A percentile compares a stretch with the other conserved stretches of the same genome.
phyloP scores from a whole-genome alignment of 1,140 invertebrate genomes.

The Drosophila pachea region DNA sequence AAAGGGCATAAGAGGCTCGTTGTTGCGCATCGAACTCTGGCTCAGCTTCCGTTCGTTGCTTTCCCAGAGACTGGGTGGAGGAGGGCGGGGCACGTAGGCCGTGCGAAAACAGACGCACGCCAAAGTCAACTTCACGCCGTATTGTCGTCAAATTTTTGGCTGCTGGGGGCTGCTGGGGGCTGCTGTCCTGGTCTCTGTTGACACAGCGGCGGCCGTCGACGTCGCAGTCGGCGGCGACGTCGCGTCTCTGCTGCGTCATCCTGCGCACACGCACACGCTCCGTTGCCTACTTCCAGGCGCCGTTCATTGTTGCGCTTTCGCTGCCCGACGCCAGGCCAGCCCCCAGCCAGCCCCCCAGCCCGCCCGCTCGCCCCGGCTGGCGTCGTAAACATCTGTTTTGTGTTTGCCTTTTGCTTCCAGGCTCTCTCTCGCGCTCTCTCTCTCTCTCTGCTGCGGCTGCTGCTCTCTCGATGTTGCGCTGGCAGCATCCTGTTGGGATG shows the following conservation, averaged over 20 bases:
- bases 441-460: constrained; percentile 4
- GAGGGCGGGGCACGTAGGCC: constrained; percentile 15
- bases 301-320: constrained; percentile 73
- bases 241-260: constrained; percentile 29
- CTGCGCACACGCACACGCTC: constrained; percentile 66
- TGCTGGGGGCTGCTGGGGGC: constrained; percentile 30
- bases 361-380: constrained; percentile 3
- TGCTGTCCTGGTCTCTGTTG: constrained; percentile 36
- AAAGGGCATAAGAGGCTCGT: constrained; percentile 29
- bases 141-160: constrained; percentile 37
- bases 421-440: constrained; percentile 7
- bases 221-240: neutral
- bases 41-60: neutral
- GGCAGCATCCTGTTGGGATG: constrained; percentile 44
- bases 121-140: constrained; percentile 53
- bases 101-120: constrained; percentile 58
- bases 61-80: constrained; percentile 17
- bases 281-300: constrained; percentile 69
- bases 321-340: constrained; percentile 21
- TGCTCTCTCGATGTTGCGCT: constrained; percentile 2
- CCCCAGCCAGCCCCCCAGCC: neutral
- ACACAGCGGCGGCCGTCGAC: constrained; percentile 14
- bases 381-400: constrained; percentile 68
- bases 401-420: constrained; percentile 71
- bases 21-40: constrained; percentile 6